These are phyloP conservation scores for Eueides isabella DNA, from an alignment of 1,140 invertebrate genomes.

Conservation along the genomic window DNA sequence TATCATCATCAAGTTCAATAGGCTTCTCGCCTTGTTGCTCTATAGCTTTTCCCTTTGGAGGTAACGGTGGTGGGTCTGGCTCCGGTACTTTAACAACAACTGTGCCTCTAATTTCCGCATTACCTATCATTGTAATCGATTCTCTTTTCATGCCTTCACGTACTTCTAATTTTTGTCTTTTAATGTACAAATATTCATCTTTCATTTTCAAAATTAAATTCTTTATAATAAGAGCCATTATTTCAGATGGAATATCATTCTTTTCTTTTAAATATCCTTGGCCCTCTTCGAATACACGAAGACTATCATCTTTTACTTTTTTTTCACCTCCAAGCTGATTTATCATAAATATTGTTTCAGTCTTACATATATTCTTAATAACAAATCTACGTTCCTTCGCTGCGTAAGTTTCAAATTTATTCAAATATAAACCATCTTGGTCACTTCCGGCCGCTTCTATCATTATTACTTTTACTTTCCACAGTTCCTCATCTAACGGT, in stretches of 20 bases:
- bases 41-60: constrained; percentile 54
- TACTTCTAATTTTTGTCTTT: constrained; percentile 65
- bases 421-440: constrained; percentile 71
- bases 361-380: constrained; percentile 78
- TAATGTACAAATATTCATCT: constrained; percentile 71
- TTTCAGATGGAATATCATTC: constrained; percentile 70
- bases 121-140: constrained; percentile 69
- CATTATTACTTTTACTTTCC: constrained; percentile 68
- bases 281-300: constrained; percentile 71
- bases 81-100: constrained; percentile 46
- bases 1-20: constrained; percentile 56
- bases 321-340: constrained; percentile 75
- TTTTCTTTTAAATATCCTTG: constrained; percentile 69
- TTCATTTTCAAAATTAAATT: constrained; percentile 75
- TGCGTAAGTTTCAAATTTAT: constrained; percentile 72
- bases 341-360: constrained; percentile 77
- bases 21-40: constrained; percentile 29
- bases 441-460: constrained; percentile 71
- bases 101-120: constrained; percentile 59
- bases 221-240: constrained; percentile 73
- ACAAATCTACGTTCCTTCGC: constrained; percentile 73
- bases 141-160: constrained; percentile 65
- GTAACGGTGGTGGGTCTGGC: constrained; percentile 30
- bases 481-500: constrained; percentile 59
- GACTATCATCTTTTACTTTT: constrained; percentile 70